Evolutionary conservation across 2,888 invertebrate genomes (phyloP).

Genomic region (Hypercompe scribonia): DNA sequence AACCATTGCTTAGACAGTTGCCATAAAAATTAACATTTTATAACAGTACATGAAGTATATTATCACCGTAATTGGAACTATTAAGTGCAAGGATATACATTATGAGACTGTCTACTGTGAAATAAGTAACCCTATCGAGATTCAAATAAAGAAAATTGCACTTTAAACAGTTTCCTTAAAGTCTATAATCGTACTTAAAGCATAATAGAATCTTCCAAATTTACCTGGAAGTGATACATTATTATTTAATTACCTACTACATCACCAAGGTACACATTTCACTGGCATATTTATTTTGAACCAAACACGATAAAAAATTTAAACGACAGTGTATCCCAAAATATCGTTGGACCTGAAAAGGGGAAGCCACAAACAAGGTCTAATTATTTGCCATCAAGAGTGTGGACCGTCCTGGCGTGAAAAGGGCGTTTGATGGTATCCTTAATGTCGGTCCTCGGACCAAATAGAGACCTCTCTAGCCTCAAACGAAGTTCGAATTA

Average conservation of each 20-base stretch:
- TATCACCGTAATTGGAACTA: neutral
- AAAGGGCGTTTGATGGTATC: slow-evolving; percentile 60
- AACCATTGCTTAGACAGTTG: neutral
- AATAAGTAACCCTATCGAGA: neutral
- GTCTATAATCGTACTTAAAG: neutral
- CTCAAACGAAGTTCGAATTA: slow-evolving; percentile 76
- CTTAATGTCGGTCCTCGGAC: slow-evolving; percentile 62
- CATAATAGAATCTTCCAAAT: neutral
- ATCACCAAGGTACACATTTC: slow-evolving; percentile 6
- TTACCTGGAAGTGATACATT: neutral
- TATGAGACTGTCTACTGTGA: neutral
- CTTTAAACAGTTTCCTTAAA: neutral
- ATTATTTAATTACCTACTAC: slow-evolving; percentile 1
- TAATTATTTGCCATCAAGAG: slow-evolving; percentile 69
- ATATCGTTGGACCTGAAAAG: slow-evolving; percentile 38
- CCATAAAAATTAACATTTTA: neutral
- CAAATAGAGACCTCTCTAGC: slow-evolving; percentile 69
- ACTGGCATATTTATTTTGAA: slow-evolving; percentile 9
- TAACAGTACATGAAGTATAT: neutral
- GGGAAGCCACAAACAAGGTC: slow-evolving; percentile 55
- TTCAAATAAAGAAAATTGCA: neutral
- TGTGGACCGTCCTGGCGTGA: slow-evolving; percentile 54
- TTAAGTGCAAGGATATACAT: neutral
- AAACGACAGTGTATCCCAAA: slow-evolving; percentile 35
- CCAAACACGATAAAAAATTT: slow-evolving; percentile 30